Conservation (phyloP, 92 coral and sea anemone species). For the Micromussa lordhowensis region DNA sequence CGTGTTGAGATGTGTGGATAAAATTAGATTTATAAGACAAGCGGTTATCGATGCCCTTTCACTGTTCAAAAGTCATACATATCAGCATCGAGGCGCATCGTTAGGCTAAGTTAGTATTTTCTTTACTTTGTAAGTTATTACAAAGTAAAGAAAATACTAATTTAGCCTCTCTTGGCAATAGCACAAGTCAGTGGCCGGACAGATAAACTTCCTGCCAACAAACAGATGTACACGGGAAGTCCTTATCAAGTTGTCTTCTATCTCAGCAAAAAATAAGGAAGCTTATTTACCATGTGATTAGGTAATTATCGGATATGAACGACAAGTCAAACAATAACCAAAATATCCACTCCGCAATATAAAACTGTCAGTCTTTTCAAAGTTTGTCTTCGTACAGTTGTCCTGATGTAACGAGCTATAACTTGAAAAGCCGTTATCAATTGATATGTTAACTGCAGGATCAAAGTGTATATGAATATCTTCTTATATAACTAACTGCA, state of each 20-base stretch:
- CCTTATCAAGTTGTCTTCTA: not conserved
- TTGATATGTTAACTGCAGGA: too few relatives aligned
- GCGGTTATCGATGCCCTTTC: not conserved
- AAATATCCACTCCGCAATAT: too few relatives aligned
- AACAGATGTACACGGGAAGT: not conserved
- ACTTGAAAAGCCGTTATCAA: too few relatives aligned
- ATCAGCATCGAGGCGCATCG: not conserved
- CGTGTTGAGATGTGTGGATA: not conserved
- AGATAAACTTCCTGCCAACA: not conserved
- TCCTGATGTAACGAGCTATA: too few relatives aligned
- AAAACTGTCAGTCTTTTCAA: too few relatives aligned
- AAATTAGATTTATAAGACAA: not conserved
- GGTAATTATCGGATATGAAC: too few relatives aligned
- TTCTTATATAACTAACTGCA: not conserved
- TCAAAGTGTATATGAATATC: not conserved
- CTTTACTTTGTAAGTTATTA: too few relatives aligned
- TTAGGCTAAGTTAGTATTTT: too few relatives aligned
- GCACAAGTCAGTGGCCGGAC: not conserved
- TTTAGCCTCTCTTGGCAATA: not conserved
- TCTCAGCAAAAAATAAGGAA: not conserved
- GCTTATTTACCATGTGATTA: not conserved
- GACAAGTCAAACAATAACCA: too few relatives aligned
- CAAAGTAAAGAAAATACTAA: not conserved
- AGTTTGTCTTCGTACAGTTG: too few relatives aligned
- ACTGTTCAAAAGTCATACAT: not conserved